Base-by-base conservation (phyloP, 2,113 vertebrate species). In the Ictalurus punctatus region DNA sequence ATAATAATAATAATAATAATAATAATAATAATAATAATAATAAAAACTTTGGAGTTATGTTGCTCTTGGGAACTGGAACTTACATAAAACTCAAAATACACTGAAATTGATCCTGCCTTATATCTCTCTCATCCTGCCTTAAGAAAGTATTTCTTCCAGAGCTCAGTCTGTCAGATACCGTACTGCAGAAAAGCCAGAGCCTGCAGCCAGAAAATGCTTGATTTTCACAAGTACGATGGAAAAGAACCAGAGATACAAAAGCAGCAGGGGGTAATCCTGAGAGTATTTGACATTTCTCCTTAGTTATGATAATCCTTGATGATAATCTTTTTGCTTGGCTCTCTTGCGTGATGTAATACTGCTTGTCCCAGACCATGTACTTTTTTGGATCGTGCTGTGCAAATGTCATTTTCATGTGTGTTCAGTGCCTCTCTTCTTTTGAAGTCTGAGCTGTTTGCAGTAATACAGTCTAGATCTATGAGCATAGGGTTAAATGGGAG, bases 181-280 rank as follows among this genome's bases (percentile, higher is more conserved):
- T 23, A 74, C 73, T 74, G 25, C 27, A 30, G 27, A 30, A 30
- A 54, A 80, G 16, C 4, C 27, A 4, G 16, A 56, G 25, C 52
- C 78, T 56, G 27, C 14, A 56, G 48, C 78, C 48, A 30, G 27
- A 80, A 80, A 56, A 56, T 76, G 81, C n/a, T 76, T 56, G 37
- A 88, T 84, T 84, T 83, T 88, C 54, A 59, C 52, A 56, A 83
- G 54, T 59, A 71, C 65, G 73, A 58, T 78, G 71, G 12, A 59
- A 65, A 44, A 52, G 74, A 40, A 65, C 14, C 61, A 48, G 78
- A 80, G 78, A 80, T 30, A n/a, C 0, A 0, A 80, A 80, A 30
- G 13, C 73, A 79, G 58, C 40, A 10, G 59, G 86, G 10, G 56
- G 58, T 80, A 87, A 80, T 80, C 59, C 76, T 30, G 1, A 6